Evolutionary conservation across 1,140 invertebrate species (phyloP), one percentile per base, ranked within the genome.

Genomic region (Ceratosolen solmsi): DNA sequence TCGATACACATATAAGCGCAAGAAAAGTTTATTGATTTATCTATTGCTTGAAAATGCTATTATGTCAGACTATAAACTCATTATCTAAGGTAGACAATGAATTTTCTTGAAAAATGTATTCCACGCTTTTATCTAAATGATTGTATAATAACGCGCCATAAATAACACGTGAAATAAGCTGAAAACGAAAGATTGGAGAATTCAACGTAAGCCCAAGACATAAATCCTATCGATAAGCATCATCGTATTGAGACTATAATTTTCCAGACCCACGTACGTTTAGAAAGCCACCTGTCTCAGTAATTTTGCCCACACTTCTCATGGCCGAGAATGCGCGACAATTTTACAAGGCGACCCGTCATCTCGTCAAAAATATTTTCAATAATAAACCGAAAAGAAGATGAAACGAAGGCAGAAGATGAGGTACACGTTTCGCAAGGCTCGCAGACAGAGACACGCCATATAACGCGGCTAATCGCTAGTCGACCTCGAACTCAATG

Each of bases 401-500:
- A n/a, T 8, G 20, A 38, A 38, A 68, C 38, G 33, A 33, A n/a
- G 27, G 5, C 7, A 33, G 20, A 33, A 36, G 60, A 63, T n/a
- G 54, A 60, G 60, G 68, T 20, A 27, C 58, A n/a, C 46, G 38
- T 76, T 63, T 60, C 56, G 51, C 51, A 58, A 74, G 49, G 11
- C 58, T 58, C 60, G 60, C 33, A 63, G 60, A 33, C 60, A 11
- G 58, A 60, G n/a, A 60, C 25, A 22, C 58, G n/a, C 58, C 30
- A 20, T 33, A 63, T 46, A 46, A 46, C 27, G 27, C 30, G 20
- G 63, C 71, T 78, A 83, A 79, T 83, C 76, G 41, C 63, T 27
- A 36, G 33, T 46, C 58, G 76, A 49, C 82, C 82, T 83, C 82
- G 82, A 83, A 74, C 82, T 75, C 82, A 77, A 83, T 83, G 82